phyloP scores from a whole-genome alignment of 2,113 vertebrate genomes.

The Trichechus manatus region DNA sequence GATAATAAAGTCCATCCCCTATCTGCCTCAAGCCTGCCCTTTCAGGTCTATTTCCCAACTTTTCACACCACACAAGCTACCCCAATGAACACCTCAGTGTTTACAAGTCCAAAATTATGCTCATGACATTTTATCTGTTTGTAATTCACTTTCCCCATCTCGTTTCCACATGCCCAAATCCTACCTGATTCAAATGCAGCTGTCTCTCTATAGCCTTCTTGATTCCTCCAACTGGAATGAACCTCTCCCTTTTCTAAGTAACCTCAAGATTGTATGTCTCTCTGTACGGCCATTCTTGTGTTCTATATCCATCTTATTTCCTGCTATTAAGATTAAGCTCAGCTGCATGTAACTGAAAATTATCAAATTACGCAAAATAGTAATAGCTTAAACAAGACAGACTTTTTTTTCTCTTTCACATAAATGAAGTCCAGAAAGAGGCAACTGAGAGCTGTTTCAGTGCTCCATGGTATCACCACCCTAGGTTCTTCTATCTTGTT shows the following conservation, averaged over 20 bases:
- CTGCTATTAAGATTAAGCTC: not conserved
- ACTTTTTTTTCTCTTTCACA: not conserved
- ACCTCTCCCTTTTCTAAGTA: not conserved
- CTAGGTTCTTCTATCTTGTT: not conserved
- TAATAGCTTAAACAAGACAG: not conserved
- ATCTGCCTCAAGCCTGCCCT: not conserved
- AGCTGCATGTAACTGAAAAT: constrained; percentile 14
- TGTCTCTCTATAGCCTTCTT: not conserved
- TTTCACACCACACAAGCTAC: not conserved
- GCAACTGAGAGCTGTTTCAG: not conserved
- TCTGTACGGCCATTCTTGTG: not conserved
- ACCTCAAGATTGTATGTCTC: not conserved
- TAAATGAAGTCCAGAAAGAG: constrained; percentile 6
- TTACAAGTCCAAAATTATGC: not conserved
- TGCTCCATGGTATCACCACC: not conserved
- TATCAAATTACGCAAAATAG: constrained; percentile 2
- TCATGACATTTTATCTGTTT: not conserved
- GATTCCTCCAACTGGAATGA: not conserved
- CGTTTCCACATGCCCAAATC: not conserved
- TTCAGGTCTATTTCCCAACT: not conserved
- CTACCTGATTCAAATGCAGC: not conserved
- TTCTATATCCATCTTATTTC: not conserved
- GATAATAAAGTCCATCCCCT: not conserved
- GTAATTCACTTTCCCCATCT: not conserved
- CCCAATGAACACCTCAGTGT: not conserved